These are phyloP conservation scores for Cladopsammia gracilis DNA, from an alignment of 64 coral and sea anemone genomes.

Conservation along the genomic window DNA sequence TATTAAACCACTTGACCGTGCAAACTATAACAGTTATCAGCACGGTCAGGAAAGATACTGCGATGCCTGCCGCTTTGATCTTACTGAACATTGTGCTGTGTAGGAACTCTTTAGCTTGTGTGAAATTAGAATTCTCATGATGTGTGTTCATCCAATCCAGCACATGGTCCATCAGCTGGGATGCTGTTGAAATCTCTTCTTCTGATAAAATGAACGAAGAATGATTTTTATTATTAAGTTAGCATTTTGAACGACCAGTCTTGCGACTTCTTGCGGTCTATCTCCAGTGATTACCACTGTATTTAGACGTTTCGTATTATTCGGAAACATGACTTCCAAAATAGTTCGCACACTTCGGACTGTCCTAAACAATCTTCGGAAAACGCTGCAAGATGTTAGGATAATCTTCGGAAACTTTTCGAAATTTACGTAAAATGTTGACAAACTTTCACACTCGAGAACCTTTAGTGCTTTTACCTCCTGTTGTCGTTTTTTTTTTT, in stretches of 20 bases:
- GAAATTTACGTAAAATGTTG: too few species aligned
- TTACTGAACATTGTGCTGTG: slow-evolving; percentile 31
- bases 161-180: slow-evolving; percentile 63
- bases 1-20: slow-evolving; percentile 85
- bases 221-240: background rate
- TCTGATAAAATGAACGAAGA: background rate
- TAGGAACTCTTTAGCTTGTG: slow-evolving; percentile 57
- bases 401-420: too few species aligned
- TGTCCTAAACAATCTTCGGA: too few species aligned
- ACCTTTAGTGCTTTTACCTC: background rate
- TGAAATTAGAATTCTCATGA: slow-evolving; percentile 33
- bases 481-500: background rate
- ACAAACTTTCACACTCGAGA: too few species aligned
- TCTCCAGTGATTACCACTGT: too few species aligned
- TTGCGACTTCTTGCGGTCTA: too few species aligned
- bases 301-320: too few species aligned
- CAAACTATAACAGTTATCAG: slow-evolving; percentile 40
- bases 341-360: too few species aligned
- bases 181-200: slow-evolving; percentile 29
- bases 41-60: slow-evolving; percentile 23
- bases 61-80: slow-evolving; percentile 50
- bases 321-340: too few species aligned
- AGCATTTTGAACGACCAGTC: too few species aligned
- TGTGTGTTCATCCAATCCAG: slow-evolving; percentile 56
- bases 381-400: too few species aligned